Conservation (phyloP, 2,888 invertebrate species). For the Oscheius sp. region DNA sequence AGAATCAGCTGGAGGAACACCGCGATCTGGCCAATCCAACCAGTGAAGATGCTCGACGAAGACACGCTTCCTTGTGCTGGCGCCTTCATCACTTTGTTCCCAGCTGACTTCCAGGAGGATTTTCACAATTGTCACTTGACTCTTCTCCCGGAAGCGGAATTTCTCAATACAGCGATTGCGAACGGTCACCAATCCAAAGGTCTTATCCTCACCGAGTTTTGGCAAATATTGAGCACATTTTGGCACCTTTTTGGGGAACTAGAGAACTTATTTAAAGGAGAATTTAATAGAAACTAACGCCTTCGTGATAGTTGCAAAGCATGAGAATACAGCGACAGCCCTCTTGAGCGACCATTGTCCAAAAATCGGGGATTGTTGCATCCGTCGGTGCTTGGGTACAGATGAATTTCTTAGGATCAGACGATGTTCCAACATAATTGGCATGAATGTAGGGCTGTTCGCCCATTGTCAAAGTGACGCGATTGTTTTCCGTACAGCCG, state of each 20-base stretch:
- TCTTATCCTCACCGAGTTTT: background rate
- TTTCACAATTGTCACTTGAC: no score
- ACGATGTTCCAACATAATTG: conserved; percentile 10
- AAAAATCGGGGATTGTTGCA: conserved; percentile 22
- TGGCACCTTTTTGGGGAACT: background rate
- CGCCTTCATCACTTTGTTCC: no score
- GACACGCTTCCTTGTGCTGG: background rate
- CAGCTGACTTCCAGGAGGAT: no score
- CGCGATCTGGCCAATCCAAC: background rate
- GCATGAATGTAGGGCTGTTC: conserved; percentile 32
- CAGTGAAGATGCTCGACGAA: background rate
- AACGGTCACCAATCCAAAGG: background rate
- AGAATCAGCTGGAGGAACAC: conserved; percentile 1
- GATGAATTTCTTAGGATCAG: conserved; percentile 23
- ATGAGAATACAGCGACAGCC: conserved; percentile 8
- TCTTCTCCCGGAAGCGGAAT: no score
- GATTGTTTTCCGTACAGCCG: conserved; percentile 27
- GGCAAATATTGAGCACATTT: conserved; percentile 15
- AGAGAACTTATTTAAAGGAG: no score
- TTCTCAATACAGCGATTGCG: no score
- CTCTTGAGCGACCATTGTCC: conserved; percentile 31
- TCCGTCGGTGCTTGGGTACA: conserved; percentile 35
- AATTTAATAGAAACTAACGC: background rate
- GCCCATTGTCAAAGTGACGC: conserved; percentile 23
- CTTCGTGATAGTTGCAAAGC: conserved; percentile 33